These are phyloP conservation scores for Anas platyrhynchos DNA, from an alignment of 2,113 vertebrate genomes.

Conservation along the genomic window DNA sequence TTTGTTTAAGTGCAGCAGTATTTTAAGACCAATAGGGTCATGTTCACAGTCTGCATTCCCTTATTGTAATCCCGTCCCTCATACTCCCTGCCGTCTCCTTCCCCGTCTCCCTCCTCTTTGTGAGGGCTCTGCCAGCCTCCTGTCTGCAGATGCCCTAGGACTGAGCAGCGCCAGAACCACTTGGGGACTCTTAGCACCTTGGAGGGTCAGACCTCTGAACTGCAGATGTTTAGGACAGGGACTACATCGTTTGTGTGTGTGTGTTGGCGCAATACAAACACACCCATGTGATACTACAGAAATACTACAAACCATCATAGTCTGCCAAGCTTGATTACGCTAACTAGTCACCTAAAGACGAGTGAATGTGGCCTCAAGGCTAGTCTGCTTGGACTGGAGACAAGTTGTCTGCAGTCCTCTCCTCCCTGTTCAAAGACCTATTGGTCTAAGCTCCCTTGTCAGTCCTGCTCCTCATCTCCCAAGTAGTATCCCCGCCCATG, in stretches of 20 bases:
- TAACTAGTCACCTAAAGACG: slow-evolving; percentile 35
- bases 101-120: neutral
- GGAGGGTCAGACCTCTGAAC: neutral
- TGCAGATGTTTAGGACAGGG: neutral
- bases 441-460: slow-evolving; percentile 16
- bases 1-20: neutral
- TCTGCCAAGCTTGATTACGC: slow-evolving; percentile 33
- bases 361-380: slow-evolving; percentile 65
- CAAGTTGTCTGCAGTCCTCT: slow-evolving; percentile 64
- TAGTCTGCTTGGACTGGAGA: slow-evolving; percentile 56
- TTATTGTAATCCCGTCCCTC: neutral
- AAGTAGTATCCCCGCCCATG: slow-evolving; percentile 17
- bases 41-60: neutral
- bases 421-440: slow-evolving; percentile 44
- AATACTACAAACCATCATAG: neutral
- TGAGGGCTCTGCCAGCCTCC: neutral
- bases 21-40: neutral
- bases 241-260: neutral
- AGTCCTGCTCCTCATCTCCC: slow-evolving; percentile 3
- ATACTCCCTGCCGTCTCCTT: neutral
- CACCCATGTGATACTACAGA: neutral
- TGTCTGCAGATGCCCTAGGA: neutral
- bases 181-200: neutral
- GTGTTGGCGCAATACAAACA: neutral
- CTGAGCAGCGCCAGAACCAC: neutral